Percentiles rank a stretch among this genome's conserved stretches.
These are phyloP conservation scores for Callosobruchus maculatus DNA, from an alignment of 2,888 invertebrate genomes.

Conservation along the genomic window DNA sequence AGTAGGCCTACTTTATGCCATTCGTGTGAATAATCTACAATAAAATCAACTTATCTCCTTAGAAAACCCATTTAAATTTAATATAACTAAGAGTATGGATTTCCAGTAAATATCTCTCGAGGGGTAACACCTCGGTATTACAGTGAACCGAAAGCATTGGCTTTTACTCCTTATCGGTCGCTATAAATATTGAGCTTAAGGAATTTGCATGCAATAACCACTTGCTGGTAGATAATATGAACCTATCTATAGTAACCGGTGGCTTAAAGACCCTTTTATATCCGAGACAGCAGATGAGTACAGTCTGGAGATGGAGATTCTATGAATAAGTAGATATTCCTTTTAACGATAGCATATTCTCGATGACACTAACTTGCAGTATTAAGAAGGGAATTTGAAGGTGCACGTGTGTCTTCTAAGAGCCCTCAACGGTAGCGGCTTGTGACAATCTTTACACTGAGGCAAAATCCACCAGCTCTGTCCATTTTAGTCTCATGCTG, in stretches of 20 bases:
- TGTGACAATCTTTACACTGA: too few species aligned
- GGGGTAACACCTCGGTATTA: conserved; percentile 30
- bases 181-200: conserved; percentile 36
- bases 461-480: too few species aligned
- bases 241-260: conserved; percentile 34
- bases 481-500: too few species aligned
- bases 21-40: not conserved
- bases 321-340: not conserved
- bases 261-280: conserved; percentile 29
- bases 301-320: not conserved
- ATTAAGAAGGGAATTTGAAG: not conserved
- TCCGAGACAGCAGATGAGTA: conserved; percentile 3
- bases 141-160: conserved; percentile 28
- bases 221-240: conserved; percentile 36
- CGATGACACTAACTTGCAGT: not conserved
- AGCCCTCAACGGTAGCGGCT: too few species aligned
- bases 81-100: not conserved
- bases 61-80: not conserved
- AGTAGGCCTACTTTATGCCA: not conserved
- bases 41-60: not conserved
- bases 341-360: not conserved
- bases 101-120: not conserved
- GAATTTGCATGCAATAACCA: conserved; percentile 42
- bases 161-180: conserved; percentile 34
- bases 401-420: too few species aligned